phyloP scores from a whole-genome alignment of 2,888 invertebrate species.

The Pheosia tremula region DNA sequence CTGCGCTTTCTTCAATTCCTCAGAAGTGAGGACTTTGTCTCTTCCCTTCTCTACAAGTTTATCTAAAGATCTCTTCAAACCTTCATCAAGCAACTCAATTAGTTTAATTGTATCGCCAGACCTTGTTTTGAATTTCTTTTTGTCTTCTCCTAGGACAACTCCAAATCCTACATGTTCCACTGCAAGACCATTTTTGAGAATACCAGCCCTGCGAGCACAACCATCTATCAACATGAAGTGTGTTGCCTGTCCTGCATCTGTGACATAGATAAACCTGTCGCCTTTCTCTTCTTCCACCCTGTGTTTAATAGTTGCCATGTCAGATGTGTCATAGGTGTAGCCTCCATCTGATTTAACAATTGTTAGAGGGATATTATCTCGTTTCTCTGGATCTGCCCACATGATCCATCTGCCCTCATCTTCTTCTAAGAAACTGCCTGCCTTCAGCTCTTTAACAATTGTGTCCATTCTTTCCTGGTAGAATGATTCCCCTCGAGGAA shows the following conservation, averaged over 20 bases:
- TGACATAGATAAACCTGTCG: slow-evolving; percentile 96
- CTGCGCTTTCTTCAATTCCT: slow-evolving; percentile 93
- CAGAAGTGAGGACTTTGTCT: slow-evolving; percentile 91
- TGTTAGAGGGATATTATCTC: slow-evolving; percentile 93
- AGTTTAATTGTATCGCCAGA: slow-evolving; percentile 98
- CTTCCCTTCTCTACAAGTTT: slow-evolving; percentile 95
- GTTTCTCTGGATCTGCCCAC: slow-evolving; percentile 87
- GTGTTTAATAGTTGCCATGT: slow-evolving; percentile 96
- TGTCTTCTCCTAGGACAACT: slow-evolving; percentile 98
- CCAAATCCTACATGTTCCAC: slow-evolving; percentile 98
- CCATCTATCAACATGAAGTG: slow-evolving; percentile 90
- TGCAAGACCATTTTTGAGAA: slow-evolving; percentile 86
- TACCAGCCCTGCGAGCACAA: slow-evolving; percentile 91
- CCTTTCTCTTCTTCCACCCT: slow-evolving; percentile 93
- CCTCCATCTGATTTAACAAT: slow-evolving; percentile 99
- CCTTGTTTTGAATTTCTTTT: slow-evolving; percentile 99
- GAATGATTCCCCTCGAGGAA: slow-evolving; percentile 97
- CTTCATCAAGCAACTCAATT: slow-evolving; percentile 95
- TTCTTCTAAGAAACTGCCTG: slow-evolving; percentile 88
- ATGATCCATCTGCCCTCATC: slow-evolving; percentile 94
- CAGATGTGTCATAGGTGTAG: slow-evolving; percentile 99
- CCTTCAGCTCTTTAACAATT: slow-evolving; percentile 90
- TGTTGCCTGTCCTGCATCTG: slow-evolving; percentile 95
- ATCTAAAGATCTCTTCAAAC: slow-evolving; percentile 90
- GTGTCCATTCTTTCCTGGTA: slow-evolving; percentile 96